A percentile compares a stretch with the other conserved stretches of the same genome.
Conservation (phyloP, 2,797 vertebrate genomes). For the Muscicapa striata region DNA sequence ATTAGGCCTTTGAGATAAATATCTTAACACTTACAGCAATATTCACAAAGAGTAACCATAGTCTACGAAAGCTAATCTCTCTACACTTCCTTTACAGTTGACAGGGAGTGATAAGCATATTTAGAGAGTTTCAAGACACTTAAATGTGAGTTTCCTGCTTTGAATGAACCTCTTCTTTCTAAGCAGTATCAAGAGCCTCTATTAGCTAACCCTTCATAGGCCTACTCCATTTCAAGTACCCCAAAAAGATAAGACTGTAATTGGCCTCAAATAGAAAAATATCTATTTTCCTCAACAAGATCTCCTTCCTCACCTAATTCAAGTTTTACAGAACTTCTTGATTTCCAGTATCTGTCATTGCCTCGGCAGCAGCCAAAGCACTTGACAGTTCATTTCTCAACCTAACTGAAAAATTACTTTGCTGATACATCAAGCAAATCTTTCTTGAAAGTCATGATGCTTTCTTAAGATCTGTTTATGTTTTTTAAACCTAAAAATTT, state of each 20-base stretch:
- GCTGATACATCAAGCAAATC: not conserved
- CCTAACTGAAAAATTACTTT: not conserved
- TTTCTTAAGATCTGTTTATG: not conserved
- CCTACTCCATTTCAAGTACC: not conserved
- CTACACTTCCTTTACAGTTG: constrained; percentile 35
- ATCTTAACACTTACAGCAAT: constrained; percentile 36
- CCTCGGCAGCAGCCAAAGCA: not conserved
- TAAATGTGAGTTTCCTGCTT: constrained; percentile 30
- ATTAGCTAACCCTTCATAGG: not conserved
- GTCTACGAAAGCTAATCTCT: constrained; percentile 45
- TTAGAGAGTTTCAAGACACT: constrained; percentile 39
- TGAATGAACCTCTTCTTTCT: constrained; percentile 35
- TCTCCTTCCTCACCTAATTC: constrained; percentile 1
- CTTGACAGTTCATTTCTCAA: not conserved
- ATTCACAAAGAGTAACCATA: constrained; percentile 20
- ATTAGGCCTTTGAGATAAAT: constrained; percentile 30
- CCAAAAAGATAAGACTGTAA: constrained; percentile 3
- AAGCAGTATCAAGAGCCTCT: not conserved
- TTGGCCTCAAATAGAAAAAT: not conserved
- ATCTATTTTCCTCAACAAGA: not conserved
- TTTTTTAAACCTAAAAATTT: not conserved
- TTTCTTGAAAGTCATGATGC: not conserved
- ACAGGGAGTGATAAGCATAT: constrained; percentile 43
- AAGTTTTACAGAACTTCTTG: not conserved
- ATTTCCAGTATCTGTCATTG: not conserved